phyloP scores from a whole-genome alignment of 2,888 invertebrate genomes.

The Fragum fragum region DNA sequence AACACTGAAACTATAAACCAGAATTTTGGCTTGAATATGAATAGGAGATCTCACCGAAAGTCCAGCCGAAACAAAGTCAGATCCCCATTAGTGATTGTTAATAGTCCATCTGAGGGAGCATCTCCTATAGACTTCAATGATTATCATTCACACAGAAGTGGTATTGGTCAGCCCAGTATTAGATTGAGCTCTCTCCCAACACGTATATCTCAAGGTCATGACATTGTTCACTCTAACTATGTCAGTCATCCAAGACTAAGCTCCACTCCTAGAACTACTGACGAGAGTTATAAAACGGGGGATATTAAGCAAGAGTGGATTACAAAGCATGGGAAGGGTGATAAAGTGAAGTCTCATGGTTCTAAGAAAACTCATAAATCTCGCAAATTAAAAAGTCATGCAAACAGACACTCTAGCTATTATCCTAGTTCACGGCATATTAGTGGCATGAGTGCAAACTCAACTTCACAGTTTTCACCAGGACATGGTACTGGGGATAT shows the following conservation, averaged over 20 bases:
- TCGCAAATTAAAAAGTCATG: constrained; percentile 52
- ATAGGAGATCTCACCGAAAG: constrained; percentile 50
- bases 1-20: constrained; percentile 25
- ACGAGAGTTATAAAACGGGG: constrained; percentile 23
- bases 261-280: constrained; percentile 64
- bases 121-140: constrained; percentile 47
- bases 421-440: constrained; percentile 46
- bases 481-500: constrained; percentile 70
- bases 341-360: constrained; percentile 12
- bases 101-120: constrained; percentile 39
- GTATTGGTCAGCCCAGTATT: constrained; percentile 53
- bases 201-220: constrained; percentile 44
- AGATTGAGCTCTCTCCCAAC: constrained; percentile 62
- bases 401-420: constrained; percentile 66
- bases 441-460: constrained; percentile 54
- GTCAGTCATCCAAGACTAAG: constrained; percentile 64
- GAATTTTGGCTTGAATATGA: constrained; percentile 13
- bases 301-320: not conserved
- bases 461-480: constrained; percentile 15
- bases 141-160: constrained; percentile 52
- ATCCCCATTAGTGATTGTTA: constrained; percentile 58
- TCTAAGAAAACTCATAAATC: constrained; percentile 49
- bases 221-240: constrained; percentile 52
- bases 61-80: constrained; percentile 59
- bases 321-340: constrained; percentile 20